phyloP scores from a whole-genome alignment of 2,113 vertebrate genomes.

The Myotis lucifugus region DNA sequence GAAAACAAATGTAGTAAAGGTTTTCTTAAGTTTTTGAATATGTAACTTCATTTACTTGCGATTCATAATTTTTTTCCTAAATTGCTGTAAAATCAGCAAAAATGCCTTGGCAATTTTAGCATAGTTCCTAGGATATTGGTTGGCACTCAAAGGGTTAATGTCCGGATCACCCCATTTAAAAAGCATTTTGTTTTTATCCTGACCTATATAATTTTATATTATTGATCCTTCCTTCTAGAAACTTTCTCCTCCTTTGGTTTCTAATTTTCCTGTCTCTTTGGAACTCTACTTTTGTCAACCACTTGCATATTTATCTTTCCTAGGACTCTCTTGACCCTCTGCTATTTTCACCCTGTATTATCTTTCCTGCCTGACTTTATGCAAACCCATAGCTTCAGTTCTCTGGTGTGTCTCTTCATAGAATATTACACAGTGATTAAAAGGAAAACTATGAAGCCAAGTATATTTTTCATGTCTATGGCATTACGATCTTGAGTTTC shows the following conservation, averaged over 20 bases:
- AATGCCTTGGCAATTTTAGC: no score
- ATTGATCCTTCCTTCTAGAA: not conserved
- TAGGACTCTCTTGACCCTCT: not conserved
- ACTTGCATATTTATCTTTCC: not conserved
- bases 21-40: no score
- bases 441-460: not conserved
- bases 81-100: no score
- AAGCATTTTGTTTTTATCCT: not conserved
- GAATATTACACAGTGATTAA: not conserved
- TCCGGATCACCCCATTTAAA: not conserved
- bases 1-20: no score
- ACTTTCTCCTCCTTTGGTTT: constrained; percentile 2
- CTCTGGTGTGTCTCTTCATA: not conserved
- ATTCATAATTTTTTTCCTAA: no score
- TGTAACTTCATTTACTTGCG: no score
- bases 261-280: not conserved
- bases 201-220: not conserved
- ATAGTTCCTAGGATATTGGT: no score
- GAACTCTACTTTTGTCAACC: not conserved
- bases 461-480: not conserved
- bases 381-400: not conserved
- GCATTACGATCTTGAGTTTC: not conserved
- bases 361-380: not conserved
- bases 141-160: no score
- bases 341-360: not conserved